Evolutionary conservation across 2,797 vertebrate genomes (phyloP).

Genomic region (Glyptemys insculpta): DNA sequence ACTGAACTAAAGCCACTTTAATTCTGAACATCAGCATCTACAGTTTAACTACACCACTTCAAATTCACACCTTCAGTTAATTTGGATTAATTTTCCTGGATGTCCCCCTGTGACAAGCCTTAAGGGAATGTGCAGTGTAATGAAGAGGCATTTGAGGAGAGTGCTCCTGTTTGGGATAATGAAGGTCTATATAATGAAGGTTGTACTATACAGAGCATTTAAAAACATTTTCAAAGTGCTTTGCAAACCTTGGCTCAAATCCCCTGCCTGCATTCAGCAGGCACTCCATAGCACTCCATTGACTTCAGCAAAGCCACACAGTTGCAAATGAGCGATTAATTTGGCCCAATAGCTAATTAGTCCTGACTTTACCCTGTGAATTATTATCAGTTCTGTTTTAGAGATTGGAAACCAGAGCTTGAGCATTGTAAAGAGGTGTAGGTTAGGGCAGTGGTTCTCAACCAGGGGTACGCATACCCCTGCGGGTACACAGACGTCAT

Average conservation of each 20-base stretch:
- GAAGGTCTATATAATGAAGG: background rate
- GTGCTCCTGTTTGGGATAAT: background rate
- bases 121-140: background rate
- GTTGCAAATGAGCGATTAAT: background rate
- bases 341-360: background rate
- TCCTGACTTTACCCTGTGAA: background rate
- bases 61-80: background rate
- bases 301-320: background rate
- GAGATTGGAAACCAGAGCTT: background rate
- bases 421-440: background rate
- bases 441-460: background rate
- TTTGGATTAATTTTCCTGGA: background rate
- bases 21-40: no score
- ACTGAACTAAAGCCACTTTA: no score
- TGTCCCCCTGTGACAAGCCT: background rate
- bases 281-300: background rate
- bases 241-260: background rate
- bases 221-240: background rate
- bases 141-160: background rate
- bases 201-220: background rate
- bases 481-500: no score
- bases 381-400: background rate
- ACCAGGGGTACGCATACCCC: no score
- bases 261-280: background rate
- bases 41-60: background rate